Evolutionary conservation across 1,140 invertebrate genomes (phyloP).

Genomic region (Drosophila nannoptera): DNA sequence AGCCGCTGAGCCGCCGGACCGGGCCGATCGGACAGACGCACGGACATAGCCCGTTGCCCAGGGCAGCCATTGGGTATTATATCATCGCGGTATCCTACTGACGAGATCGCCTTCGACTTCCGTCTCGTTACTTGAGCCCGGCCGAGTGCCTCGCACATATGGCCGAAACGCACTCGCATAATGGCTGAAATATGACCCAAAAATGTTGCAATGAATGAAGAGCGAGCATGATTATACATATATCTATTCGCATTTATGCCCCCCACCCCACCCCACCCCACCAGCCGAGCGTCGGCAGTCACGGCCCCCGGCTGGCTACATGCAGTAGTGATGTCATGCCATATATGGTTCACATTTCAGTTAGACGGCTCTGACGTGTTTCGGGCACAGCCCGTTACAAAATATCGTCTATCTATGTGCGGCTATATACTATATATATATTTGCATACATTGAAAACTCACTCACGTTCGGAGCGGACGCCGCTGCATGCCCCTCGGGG

Average conservation of each 20-base stretch:
- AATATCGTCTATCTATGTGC: no score
- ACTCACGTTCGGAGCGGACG: constrained; percentile 42
- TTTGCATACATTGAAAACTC: constrained; percentile 62
- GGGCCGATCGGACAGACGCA: neutral
- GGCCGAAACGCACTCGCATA: constrained; percentile 50
- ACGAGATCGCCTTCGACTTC: constrained; percentile 52
- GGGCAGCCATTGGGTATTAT: constrained; percentile 49
- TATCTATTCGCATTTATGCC: neutral
- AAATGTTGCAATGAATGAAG: constrained; percentile 48
- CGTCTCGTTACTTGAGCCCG: constrained; percentile 49
- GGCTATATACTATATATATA: no score
- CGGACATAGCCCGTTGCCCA: constrained; percentile 10
- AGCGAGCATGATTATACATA: constrained; percentile 4
- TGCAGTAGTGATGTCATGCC: constrained; percentile 68
- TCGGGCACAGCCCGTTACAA: constrained; percentile 41
- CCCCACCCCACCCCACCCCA: no score
- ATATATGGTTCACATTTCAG: constrained; percentile 76
- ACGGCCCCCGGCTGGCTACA: constrained; percentile 66
- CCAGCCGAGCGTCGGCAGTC: constrained; percentile 24
- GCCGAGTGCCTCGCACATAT: constrained; percentile 39
- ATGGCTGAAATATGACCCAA: constrained; percentile 72
- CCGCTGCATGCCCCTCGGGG: constrained; percentile 36
- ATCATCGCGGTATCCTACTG: constrained; percentile 47
- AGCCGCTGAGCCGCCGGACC: constrained; percentile 27
- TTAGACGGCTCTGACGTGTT: constrained; percentile 62